These are phyloP conservation scores for Drymonia ruficornis DNA, from an alignment of 2,888 invertebrate genomes.

Conservation along the genomic window DNA sequence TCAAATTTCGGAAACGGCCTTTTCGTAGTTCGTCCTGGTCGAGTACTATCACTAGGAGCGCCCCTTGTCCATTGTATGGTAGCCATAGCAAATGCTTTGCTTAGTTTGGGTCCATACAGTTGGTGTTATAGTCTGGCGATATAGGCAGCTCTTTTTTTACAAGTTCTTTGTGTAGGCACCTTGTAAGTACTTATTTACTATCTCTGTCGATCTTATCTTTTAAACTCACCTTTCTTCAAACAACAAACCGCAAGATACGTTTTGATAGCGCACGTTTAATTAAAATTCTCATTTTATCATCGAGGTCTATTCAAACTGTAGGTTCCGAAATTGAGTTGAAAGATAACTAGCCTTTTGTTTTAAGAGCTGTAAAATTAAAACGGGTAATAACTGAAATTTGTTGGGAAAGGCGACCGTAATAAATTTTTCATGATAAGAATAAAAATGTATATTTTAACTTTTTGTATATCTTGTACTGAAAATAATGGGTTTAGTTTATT, in stretches of 20 bases:
- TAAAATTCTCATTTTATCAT: slow-evolving; percentile 4
- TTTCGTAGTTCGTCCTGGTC: no score
- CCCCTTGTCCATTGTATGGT: no score
- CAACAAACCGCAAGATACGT: background rate
- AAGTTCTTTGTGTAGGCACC: no score
- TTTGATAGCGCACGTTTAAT: background rate
- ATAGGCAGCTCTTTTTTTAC: no score
- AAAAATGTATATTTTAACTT: slow-evolving; percentile 1
- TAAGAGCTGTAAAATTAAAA: slow-evolving; percentile 24
- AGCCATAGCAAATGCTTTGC: no score
- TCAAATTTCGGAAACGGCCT: no score
- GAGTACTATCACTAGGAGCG: no score
- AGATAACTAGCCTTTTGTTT: slow-evolving; percentile 8
- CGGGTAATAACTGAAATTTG: slow-evolving; percentile 22
- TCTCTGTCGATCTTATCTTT: background rate
- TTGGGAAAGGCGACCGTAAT: slow-evolving; percentile 6
- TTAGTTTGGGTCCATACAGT: no score
- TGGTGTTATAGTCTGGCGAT: no score
- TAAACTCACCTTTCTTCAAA: background rate
- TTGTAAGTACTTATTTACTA: background rate
- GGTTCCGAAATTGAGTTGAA: slow-evolving; percentile 18
- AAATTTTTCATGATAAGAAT: slow-evolving; percentile 2
- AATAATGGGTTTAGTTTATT: background rate
- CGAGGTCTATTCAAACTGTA: slow-evolving; percentile 18
- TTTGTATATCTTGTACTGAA: background rate